Percentiles rank a stretch among this genome's conserved stretches.
phyloP scores from a whole-genome alignment of 2,797 vertebrate genomes.

The Lutjanus argentimaculatus region DNA sequence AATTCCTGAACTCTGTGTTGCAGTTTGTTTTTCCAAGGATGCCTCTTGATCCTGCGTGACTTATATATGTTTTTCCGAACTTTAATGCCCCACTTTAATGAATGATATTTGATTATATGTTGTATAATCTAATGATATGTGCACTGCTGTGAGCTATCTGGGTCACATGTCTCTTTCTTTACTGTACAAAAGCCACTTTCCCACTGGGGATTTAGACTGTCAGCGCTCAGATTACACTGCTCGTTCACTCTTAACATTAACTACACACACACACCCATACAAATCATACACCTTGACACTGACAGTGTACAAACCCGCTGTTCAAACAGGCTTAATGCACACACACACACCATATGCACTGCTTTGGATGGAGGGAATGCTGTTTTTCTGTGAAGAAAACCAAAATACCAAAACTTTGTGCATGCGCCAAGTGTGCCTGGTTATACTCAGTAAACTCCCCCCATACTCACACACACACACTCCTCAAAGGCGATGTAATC shows the following conservation, averaged over 20 bases:
- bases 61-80: conserved; percentile 28
- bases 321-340: conserved; percentile 55
- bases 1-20: conserved; percentile 4
- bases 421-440: conserved; percentile 69
- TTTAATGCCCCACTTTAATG: conserved; percentile 37
- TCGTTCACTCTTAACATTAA: conserved; percentile 68
- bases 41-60: conserved; percentile 31
- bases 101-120: conserved; percentile 61
- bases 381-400: conserved; percentile 64
- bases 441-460: conserved; percentile 68
- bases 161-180: conserved; percentile 47
- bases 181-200: conserved; percentile 63
- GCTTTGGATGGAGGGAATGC: conserved; percentile 45
- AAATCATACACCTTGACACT: conserved; percentile 43
- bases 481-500: conserved; percentile 65
- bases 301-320: conserved; percentile 47
- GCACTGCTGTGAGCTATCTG: conserved; percentile 42
- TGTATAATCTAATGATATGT: conserved; percentile 60
- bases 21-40: conserved; percentile 40
- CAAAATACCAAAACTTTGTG: conserved; percentile 61
- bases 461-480: conserved; percentile 19
- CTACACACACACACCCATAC: conserved; percentile 33
- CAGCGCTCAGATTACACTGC: conserved; percentile 66
- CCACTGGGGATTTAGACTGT: conserved; percentile 64
- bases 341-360: conserved; percentile 28